These are phyloP conservation scores for Caenorhabditis afra DNA, from an alignment of 2,888 invertebrate genomes.

Conservation along the genomic window DNA sequence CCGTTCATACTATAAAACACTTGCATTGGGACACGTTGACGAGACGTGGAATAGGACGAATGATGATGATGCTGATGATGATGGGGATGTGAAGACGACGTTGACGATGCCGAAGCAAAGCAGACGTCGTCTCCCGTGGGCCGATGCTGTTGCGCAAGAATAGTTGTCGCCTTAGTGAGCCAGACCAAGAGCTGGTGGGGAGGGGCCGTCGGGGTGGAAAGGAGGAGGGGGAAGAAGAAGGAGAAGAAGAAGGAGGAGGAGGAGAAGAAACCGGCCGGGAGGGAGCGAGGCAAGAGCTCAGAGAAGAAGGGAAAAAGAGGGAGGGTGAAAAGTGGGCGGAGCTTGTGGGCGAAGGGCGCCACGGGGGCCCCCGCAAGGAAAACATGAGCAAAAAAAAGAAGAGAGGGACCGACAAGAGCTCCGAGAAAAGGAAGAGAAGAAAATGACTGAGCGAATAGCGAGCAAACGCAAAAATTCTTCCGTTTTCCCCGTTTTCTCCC, in stretches of 20 bases:
- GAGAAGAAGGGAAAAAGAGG: conserved; percentile 17
- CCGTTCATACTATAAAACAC: conserved; percentile 68
- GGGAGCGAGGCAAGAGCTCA: conserved; percentile 31
- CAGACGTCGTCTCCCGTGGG: conserved; percentile 54
- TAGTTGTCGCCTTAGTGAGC: conserved; percentile 53
- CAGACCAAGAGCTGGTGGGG: conserved; percentile 23
- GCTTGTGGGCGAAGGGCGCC: conserved; percentile 33
- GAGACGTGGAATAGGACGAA: not conserved
- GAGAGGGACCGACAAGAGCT: conserved; percentile 20
- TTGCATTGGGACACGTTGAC: conserved; percentile 41
- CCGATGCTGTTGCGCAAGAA: conserved; percentile 49
- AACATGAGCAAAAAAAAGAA: conserved; percentile 23
- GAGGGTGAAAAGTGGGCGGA: conserved; percentile 21
- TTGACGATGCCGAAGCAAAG: conserved; percentile 47
- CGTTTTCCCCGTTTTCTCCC: not conserved
- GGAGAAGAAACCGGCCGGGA: conserved; percentile 24
- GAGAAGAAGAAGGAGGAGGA: conserved; percentile 18
- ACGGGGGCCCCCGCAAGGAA: conserved; percentile 29
- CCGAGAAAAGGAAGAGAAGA: conserved; percentile 22
- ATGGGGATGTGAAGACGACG: conserved; percentile 29
- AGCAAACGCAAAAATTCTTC: not conserved
- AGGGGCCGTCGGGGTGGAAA: conserved; percentile 7
- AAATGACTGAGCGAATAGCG: conserved; percentile 18
- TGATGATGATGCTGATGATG: conserved; percentile 16
- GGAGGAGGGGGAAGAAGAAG: conserved; percentile 22